Conservation (phyloP, 2,113 vertebrate genomes). For the Myiozetetes cayanensis region DNA sequence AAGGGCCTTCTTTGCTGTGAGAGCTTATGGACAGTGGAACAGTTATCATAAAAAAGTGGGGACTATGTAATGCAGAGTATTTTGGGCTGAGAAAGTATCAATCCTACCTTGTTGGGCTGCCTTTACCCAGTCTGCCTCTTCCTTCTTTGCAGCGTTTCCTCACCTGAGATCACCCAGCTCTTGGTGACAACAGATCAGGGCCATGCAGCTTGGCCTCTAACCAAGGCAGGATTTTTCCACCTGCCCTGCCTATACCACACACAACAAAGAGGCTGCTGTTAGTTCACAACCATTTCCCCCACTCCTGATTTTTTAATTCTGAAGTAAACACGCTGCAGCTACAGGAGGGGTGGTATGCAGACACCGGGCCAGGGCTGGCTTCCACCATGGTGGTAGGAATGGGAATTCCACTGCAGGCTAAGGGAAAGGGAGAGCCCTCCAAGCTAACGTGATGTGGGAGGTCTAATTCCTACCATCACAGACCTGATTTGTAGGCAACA, state of each 20-base stretch:
- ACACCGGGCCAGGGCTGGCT: slow-evolving; percentile 3
- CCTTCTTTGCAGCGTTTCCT: neutral
- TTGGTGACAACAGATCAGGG: neutral
- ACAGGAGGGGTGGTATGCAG: slow-evolving; percentile 32
- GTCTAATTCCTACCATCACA: slow-evolving; percentile 61
- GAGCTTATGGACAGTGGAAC: neutral
- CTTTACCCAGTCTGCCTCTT: neutral
- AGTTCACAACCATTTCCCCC: neutral
- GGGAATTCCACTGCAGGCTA: slow-evolving; percentile 62
- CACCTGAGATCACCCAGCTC: neutral
- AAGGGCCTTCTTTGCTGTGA: neutral
- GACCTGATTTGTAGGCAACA: slow-evolving; percentile 55
- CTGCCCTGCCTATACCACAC: slow-evolving; percentile 14
- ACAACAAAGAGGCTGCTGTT: neutral
- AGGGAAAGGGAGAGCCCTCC: slow-evolving; percentile 52
- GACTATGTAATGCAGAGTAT: neutral
- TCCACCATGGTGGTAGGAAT: neutral
- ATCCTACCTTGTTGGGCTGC: rapidly evolving
- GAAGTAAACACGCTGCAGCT: neutral
- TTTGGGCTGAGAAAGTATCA: neutral
- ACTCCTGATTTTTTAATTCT: neutral
- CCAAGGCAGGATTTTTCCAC: neutral
- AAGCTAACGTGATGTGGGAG: slow-evolving; percentile 62
- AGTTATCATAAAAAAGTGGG: neutral
- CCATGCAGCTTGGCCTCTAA: neutral